A percentile compares a stretch with the other conserved stretches of the same genome.
phyloP scores from a whole-genome alignment of 2,113 vertebrate species.

The Clarias magur region DNA sequence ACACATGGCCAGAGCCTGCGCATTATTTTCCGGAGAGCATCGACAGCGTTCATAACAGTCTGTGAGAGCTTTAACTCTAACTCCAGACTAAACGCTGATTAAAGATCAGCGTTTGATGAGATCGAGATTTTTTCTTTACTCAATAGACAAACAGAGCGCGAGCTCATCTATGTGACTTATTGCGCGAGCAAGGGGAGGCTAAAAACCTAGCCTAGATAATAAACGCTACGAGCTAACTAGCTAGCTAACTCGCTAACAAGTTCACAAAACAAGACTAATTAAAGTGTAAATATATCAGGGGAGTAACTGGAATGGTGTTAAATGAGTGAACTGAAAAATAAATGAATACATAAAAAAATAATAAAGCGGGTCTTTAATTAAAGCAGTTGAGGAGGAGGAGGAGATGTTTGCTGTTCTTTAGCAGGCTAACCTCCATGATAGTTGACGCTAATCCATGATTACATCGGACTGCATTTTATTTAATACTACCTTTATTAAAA shows the following conservation, averaged over 20 bases:
- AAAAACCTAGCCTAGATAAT: neutral
- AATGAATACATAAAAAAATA: neutral
- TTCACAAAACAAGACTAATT: neutral
- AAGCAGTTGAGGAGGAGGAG: neutral
- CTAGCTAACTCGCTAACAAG: neutral
- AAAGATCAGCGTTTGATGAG: neutral
- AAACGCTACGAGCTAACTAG: neutral
- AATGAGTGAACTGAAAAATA: neutral
- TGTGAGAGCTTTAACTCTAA: neutral
- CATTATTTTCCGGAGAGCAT: neutral
- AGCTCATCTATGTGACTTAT: neutral
- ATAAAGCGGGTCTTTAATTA: neutral
- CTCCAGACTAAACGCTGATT: neutral
- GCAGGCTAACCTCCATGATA: neutral
- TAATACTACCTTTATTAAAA: too few relatives aligned
- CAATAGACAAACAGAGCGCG: neutral
- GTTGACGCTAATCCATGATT: neutral
- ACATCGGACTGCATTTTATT: too few relatives aligned
- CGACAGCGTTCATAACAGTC: neutral
- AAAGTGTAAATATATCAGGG: fast-evolving
- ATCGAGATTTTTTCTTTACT: neutral
- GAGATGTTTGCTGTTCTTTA: neutral
- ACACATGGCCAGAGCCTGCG: slow-evolving; percentile 6
- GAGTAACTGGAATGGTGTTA: neutral
- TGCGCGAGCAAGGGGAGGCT: neutral